Conservation (phyloP, 1,140 invertebrate species). For the Caenorhabditis latens region DNA sequence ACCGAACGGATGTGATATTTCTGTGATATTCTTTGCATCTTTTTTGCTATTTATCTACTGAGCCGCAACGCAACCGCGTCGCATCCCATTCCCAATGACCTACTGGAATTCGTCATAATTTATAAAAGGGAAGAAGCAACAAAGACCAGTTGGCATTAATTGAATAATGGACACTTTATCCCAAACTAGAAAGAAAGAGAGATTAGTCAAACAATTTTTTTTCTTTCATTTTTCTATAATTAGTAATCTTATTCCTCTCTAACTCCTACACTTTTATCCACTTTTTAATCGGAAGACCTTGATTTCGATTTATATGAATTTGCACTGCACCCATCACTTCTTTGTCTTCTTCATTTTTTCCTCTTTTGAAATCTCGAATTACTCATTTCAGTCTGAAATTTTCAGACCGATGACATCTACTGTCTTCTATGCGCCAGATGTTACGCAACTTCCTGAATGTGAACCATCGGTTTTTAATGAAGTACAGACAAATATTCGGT, state of each 20-base stretch:
- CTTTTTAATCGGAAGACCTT: constrained; percentile 37
- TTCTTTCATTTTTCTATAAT: neutral
- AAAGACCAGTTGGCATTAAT: constrained; percentile 11
- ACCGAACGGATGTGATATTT: neutral
- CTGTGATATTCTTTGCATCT: too few relatives aligned
- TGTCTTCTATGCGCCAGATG: constrained; percentile 17
- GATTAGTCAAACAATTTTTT: neutral
- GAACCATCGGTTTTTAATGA: constrained; percentile 62
- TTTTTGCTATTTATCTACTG: too few relatives aligned
- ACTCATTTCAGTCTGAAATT: neutral
- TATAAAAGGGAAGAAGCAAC: neutral
- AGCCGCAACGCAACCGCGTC: too few relatives aligned
- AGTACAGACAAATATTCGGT: constrained; percentile 42
- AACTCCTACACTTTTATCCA: neutral
- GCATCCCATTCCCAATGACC: too few relatives aligned
- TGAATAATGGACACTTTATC: neutral
- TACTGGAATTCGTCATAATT: neutral
- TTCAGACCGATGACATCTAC: constrained; percentile 48
- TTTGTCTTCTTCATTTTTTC: constrained; percentile 15
- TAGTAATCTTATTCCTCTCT: neutral
- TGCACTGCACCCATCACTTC: neutral
- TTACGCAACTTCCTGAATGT: constrained; percentile 1
- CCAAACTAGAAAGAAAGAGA: constrained; percentile 9
- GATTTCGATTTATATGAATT: neutral
- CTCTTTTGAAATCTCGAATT: neutral